Percentiles rank a stretch among this genome's conserved stretches.
These are phyloP conservation scores for Pseudorectes ferrugineus DNA, from an alignment of 2,113 vertebrate genomes.

Conservation along the genomic window DNA sequence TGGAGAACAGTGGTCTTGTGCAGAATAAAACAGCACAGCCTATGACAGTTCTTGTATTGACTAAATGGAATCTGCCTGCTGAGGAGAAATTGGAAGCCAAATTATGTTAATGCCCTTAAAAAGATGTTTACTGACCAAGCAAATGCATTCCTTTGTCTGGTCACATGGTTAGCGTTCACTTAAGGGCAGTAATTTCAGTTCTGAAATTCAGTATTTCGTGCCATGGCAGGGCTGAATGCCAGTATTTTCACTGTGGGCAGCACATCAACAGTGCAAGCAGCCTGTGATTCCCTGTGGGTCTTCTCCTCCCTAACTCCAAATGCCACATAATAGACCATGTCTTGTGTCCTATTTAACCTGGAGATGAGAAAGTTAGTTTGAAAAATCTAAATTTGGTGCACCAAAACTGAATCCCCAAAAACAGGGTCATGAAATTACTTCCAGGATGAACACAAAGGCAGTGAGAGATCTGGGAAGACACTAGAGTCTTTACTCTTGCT, in stretches of 20 bases:
- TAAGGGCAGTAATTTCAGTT: background rate
- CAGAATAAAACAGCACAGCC: background rate
- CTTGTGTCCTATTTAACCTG: background rate
- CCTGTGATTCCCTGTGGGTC: background rate
- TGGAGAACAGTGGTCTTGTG: fast-evolving
- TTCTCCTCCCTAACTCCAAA: background rate
- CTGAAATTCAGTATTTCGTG: background rate
- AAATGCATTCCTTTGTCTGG: background rate
- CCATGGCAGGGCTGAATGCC: background rate
- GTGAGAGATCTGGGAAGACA: background rate
- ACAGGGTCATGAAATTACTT: background rate
- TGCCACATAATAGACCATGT: background rate
- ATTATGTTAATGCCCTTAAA: background rate
- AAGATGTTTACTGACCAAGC: background rate
- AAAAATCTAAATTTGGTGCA: background rate
- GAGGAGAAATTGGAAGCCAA: background rate
- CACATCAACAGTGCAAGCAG: background rate
- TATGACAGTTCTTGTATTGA: background rate
- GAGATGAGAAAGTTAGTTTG: background rate
- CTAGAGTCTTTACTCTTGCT: background rate
- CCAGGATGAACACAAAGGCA: background rate
- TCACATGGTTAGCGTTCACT: background rate
- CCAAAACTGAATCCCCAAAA: background rate
- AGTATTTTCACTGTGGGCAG: background rate
- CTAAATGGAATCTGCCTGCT: background rate